Conservation (phyloP, 2,797 vertebrate genomes). For the Notoglanidium macrostoma region DNA sequence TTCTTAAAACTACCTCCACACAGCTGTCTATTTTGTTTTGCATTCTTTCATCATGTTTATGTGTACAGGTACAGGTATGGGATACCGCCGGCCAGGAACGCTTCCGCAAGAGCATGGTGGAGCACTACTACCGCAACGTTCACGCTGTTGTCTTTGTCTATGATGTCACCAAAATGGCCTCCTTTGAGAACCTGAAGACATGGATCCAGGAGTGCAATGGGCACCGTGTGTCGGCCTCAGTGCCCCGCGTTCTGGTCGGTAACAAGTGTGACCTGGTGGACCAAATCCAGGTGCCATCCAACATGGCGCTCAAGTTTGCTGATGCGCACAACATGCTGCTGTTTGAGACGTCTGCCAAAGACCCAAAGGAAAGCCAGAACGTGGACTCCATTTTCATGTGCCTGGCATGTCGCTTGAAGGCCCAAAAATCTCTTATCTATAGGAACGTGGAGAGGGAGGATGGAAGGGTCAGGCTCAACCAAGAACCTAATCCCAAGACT, state of each 20-base stretch:
- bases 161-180: conserved; percentile 94
- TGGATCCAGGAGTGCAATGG: conserved; percentile 98
- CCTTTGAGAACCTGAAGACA: conserved; percentile 93
- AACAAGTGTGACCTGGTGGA: conserved; percentile 96
- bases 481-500: conserved; percentile 76
- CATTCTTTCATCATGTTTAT: neutral
- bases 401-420: conserved; percentile 91
- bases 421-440: conserved; percentile 90
- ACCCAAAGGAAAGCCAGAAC: conserved; percentile 94
- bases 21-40: neutral
- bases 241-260: conserved; percentile 87
- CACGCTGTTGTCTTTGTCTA: conserved; percentile 96
- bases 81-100: conserved; percentile 95
- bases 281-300: conserved; percentile 93
- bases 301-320: conserved; percentile 90
- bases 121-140: conserved; percentile 95
- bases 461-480: conserved; percentile 79
- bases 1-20: neutral
- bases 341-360: conserved; percentile 97
- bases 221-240: conserved; percentile 85
- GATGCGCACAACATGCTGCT: conserved; percentile 97
- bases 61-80: conserved; percentile 89
- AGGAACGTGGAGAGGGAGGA: conserved; percentile 86
- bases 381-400: conserved; percentile 98
- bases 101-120: conserved; percentile 94